A percentile compares a stretch with the other conserved stretches of the same genome.
phyloP scores from a whole-genome alignment of 1,140 invertebrate species.

The Tachypleus tridentatus region DNA sequence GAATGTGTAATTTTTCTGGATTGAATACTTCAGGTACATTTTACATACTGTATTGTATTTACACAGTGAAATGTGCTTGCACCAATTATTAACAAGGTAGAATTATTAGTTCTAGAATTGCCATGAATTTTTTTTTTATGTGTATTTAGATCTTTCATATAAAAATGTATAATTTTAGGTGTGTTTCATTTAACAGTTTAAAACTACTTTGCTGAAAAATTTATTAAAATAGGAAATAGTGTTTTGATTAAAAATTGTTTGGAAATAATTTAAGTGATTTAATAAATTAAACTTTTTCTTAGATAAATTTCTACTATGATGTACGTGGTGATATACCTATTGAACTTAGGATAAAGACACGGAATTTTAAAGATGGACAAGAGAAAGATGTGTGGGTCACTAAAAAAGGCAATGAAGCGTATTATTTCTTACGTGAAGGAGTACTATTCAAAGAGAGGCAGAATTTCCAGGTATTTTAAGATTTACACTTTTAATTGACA shows the following conservation, averaged over 20 bases:
- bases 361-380: conserved; percentile 7
- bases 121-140: too few relatives aligned
- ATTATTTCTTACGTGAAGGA: conserved; percentile 10
- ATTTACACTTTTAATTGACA: neutral
- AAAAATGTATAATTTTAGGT: too few relatives aligned
- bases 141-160: too few relatives aligned
- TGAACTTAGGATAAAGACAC: conserved; percentile 8
- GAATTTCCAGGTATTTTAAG: conserved; percentile 9
- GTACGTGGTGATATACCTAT: conserved; percentile 8
- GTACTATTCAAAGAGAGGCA: conserved; percentile 9
- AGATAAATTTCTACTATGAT: conserved; percentile 13
- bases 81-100: too few relatives aligned
- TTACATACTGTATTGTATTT: too few relatives aligned
- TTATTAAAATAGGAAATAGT: neutral
- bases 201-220: neutral
- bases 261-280: neutral
- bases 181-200: neutral
- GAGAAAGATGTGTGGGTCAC: conserved; percentile 13
- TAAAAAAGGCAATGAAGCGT: conserved; percentile 15
- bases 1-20: too few relatives aligned
- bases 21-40: too few relatives aligned
- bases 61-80: too few relatives aligned
- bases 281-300: neutral
- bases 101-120: too few relatives aligned
- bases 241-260: neutral